Evolutionary conservation across 2,888 invertebrate genomes (phyloP).

Genomic region (Boloria euphrosyne): DNA sequence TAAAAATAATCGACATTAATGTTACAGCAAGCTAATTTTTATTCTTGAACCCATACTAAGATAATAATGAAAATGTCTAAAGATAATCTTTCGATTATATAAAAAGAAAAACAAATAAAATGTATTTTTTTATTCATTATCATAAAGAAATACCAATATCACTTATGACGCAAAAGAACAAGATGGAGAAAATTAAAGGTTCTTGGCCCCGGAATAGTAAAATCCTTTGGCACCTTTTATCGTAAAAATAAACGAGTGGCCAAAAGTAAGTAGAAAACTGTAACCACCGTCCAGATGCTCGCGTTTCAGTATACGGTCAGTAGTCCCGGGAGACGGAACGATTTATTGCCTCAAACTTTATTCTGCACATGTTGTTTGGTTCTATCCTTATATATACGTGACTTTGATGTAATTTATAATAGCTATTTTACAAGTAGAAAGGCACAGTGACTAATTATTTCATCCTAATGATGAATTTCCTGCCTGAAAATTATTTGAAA

Average conservation of each 20-base stretch:
- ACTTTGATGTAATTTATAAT: constrained; percentile 14
- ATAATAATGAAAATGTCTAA: too few species aligned
- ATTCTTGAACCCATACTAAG: too few species aligned
- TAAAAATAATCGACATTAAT: too few species aligned
- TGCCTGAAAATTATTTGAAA: too few species aligned
- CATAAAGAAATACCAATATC: too few species aligned
- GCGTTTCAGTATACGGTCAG: constrained; percentile 28
- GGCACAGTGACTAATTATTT: too few species aligned
- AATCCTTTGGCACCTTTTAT: constrained; percentile 12
- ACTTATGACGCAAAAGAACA: too few species aligned
- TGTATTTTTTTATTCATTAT: too few species aligned
- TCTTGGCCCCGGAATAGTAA: neutral
- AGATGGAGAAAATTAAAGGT: neutral
- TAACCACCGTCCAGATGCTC: constrained; percentile 27
- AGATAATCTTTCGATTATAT: too few species aligned
- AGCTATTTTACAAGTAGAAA: neutral
- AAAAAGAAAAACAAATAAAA: too few species aligned
- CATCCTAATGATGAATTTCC: too few species aligned
- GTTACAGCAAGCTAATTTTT: too few species aligned
- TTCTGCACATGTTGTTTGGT: constrained; percentile 19
- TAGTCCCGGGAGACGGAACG: constrained; percentile 30
- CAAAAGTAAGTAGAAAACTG: constrained; percentile 33
- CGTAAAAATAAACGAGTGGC: constrained; percentile 31
- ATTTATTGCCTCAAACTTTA: constrained; percentile 31
- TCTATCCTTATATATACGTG: constrained; percentile 16